Base-by-base conservation (phyloP, 2,113 vertebrate genomes). In the Alectura lathami region DNA sequence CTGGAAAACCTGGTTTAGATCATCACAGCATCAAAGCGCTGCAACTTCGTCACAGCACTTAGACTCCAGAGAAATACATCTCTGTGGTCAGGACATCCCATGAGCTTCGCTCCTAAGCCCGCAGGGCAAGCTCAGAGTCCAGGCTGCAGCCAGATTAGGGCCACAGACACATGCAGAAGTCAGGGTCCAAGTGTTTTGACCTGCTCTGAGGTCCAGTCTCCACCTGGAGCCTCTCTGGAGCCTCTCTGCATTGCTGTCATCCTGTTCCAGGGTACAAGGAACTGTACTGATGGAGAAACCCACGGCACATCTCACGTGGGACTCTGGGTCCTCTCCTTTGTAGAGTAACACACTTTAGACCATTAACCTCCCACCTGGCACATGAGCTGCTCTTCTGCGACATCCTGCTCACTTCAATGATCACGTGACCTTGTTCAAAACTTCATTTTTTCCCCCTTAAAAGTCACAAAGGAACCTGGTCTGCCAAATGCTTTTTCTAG, bases 291-390 rank as follows among this genome's bases (percentile, higher is more conserved):
- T 84, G 38, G 32, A 87, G 30, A 76, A 92, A 42, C 20, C 64
- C 23, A 62, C 2, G 0, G 0, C 8, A 30, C 0, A 0, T 30
- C 15, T 89, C 27, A 50, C 4, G 2, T 22, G 62, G 34, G 38
- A 56, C 34, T 53, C 54, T 20, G 43, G 16, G 51, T 47, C 34
- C 42, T 50, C 23, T 67, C 17, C 21, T 70, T 29, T 36, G 24
- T 40, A 63, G 47, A 63, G 18, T 60, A 80, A 40, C 12, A 27
- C 9, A 22, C 12, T 78, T 38, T 42, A 38, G 47, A 77, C 21
- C 54, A 63, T 32, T n/a, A 81, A 72, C 12, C 3, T 83, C 40
- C 17, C 29, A 17, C 30, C 32, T 34, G 36, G 68, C 68, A 48
- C 23, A 51, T 0, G 2, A 85, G 38, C 24, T 50, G 27, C 15